Evolutionary conservation across 2,797 vertebrate genomes (phyloP).

Genomic region (Sarcoramphus papa): DNA sequence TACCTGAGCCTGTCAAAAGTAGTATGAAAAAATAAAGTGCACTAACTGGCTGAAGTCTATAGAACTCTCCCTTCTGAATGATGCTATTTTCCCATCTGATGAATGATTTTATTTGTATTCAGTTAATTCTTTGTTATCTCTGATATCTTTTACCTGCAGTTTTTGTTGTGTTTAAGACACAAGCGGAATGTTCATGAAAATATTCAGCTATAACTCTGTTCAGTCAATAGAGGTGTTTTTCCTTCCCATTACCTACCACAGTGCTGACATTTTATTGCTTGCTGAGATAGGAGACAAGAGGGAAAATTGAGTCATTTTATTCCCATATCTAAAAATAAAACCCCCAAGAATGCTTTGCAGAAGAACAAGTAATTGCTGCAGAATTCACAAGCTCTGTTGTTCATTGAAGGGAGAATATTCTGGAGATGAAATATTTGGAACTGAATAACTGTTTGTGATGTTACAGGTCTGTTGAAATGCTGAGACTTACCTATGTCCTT

Average conservation of each 20-base stretch:
- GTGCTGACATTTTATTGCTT: constrained; percentile 67
- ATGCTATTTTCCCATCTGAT: constrained; percentile 37
- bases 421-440: constrained; percentile 56
- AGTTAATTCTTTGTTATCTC: constrained; percentile 24
- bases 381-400: constrained; percentile 29
- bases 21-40: background rate
- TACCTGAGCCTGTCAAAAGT: background rate
- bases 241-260: constrained; percentile 56
- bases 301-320: constrained; percentile 69
- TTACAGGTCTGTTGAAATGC: constrained; percentile 22
- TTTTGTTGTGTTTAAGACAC: constrained; percentile 47
- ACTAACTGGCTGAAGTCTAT: background rate
- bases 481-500: background rate
- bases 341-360: constrained; percentile 52
- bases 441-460: constrained; percentile 22
- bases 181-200: constrained; percentile 38
- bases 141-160: constrained; percentile 28
- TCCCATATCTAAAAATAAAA: constrained; percentile 65
- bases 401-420: constrained; percentile 34
- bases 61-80: constrained; percentile 12
- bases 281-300: constrained; percentile 54
- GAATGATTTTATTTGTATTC: constrained; percentile 45
- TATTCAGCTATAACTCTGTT: constrained; percentile 62
- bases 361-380: constrained; percentile 61
- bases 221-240: constrained; percentile 59